A percentile compares a stretch with the other conserved stretches of the same genome.
Evolutionary conservation across 2,113 vertebrate genomes (phyloP).

Genomic region (Stigmatopora argus): DNA sequence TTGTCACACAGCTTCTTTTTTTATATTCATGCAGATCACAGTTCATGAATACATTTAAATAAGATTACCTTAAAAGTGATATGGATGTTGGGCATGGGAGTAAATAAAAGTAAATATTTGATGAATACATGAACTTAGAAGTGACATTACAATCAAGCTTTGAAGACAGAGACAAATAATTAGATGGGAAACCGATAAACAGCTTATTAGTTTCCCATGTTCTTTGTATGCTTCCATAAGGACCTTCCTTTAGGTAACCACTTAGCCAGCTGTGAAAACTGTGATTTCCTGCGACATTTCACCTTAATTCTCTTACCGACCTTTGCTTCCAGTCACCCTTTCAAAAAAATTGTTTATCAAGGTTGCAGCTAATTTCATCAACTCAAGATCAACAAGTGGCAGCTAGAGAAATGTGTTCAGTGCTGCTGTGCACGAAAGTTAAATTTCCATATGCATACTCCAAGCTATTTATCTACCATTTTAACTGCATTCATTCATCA

Average conservation of each 20-base stretch:
- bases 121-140: constrained; percentile 51
- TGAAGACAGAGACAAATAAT: constrained; percentile 38
- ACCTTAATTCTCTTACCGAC: constrained; percentile 31
- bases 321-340: constrained; percentile 18
- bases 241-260: constrained; percentile 41
- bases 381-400: constrained; percentile 31
- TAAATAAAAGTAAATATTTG: background rate
- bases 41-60: constrained; percentile 61
- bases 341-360: constrained; percentile 2
- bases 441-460: constrained; percentile 32
- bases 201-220: constrained; percentile 44
- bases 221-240: constrained; percentile 49
- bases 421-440: constrained; percentile 3
- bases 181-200: constrained; percentile 33
- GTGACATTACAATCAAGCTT: constrained; percentile 58
- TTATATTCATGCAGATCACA: constrained; percentile 52
- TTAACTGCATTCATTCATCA: constrained; percentile 37
- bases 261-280: constrained; percentile 44
- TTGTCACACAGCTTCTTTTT: constrained; percentile 34
- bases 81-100: no score
- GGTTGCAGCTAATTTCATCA: constrained; percentile 8
- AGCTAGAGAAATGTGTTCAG: constrained; percentile 5
- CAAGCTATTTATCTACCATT: constrained; percentile 35
- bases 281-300: constrained; percentile 41
- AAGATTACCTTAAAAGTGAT: constrained; percentile 56